These are phyloP conservation scores for Andrena camellia DNA, from an alignment of 2,888 invertebrate species.

Conservation along the genomic window DNA sequence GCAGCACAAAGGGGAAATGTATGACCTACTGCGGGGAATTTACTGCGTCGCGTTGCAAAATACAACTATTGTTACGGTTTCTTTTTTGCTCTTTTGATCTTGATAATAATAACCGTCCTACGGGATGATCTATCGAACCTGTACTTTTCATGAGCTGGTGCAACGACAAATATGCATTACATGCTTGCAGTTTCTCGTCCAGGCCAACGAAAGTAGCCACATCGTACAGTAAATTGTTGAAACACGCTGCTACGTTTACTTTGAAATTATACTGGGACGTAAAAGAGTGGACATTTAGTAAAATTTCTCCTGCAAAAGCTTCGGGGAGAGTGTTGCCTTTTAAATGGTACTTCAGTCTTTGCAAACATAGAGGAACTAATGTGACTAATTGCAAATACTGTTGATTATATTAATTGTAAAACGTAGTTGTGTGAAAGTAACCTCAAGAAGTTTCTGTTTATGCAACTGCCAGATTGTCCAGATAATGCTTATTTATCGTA, in stretches of 20 bases:
- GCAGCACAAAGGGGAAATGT: slow-evolving; percentile 16
- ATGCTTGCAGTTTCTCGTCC: slow-evolving; percentile 14
- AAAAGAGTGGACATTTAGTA: neutral
- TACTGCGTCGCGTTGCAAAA: slow-evolving; percentile 5
- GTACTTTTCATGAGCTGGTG: neutral
- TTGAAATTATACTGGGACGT: neutral
- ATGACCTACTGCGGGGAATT: slow-evolving; percentile 13
- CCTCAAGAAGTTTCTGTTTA: neutral
- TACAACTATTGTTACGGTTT: slow-evolving; percentile 18
- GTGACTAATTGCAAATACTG: neutral
- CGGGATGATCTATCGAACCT: slow-evolving; percentile 16
- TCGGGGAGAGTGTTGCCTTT: neutral
- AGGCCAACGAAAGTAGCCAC: neutral
- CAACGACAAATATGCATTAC: slow-evolving; percentile 46
- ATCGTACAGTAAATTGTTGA: neutral
- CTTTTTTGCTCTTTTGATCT: slow-evolving; percentile 9
- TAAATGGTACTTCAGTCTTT: neutral
- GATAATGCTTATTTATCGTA: slow-evolving; percentile 46
- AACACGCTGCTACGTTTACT: slow-evolving; percentile 6
- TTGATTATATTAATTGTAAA: neutral
- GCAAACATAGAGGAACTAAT: too few species aligned
- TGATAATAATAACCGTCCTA: slow-evolving; percentile 18
- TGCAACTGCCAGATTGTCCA: neutral
- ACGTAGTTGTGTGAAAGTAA: neutral
- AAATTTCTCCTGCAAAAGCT: neutral